Conservation (phyloP, 2,797 vertebrate species). For the Lophotriccus pileatus region DNA sequence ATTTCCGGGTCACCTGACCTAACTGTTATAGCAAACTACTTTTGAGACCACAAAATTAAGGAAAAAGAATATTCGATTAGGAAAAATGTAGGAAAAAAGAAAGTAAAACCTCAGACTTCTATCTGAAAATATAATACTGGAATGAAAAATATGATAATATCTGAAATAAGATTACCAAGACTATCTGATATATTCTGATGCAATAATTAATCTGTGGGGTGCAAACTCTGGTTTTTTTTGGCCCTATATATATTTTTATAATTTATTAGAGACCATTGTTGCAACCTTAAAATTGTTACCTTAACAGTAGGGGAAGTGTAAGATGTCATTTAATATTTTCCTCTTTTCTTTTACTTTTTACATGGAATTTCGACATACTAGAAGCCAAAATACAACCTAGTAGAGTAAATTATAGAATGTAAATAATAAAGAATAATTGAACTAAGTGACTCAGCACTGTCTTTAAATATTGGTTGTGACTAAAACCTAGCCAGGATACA, state of each 20-base stretch:
- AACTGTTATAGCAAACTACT: neutral
- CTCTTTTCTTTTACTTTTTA: neutral
- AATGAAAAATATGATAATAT: accelerated
- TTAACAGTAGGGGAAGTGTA: neutral
- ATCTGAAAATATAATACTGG: neutral
- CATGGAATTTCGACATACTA: neutral
- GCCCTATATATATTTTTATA: neutral
- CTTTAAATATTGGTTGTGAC: neutral
- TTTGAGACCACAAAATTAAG: neutral
- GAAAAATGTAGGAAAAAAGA: neutral
- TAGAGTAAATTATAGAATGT: neutral
- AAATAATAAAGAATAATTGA: neutral
- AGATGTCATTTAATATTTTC: neutral
- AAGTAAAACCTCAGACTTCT: neutral
- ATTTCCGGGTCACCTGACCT: neutral
- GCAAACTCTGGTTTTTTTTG: neutral
- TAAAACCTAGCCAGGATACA: neutral
- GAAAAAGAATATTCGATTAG: neutral
- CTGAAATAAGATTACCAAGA: neutral
- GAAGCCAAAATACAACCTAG: neutral
- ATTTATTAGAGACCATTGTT: neutral
- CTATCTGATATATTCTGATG: neutral
- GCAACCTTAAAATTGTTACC: neutral
- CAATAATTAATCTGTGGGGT: neutral
- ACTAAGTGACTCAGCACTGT: neutral